Evolutionary conservation across 92 coral and sea anemone species (phyloP).

Genomic region (Phenganax stokvisi): DNA sequence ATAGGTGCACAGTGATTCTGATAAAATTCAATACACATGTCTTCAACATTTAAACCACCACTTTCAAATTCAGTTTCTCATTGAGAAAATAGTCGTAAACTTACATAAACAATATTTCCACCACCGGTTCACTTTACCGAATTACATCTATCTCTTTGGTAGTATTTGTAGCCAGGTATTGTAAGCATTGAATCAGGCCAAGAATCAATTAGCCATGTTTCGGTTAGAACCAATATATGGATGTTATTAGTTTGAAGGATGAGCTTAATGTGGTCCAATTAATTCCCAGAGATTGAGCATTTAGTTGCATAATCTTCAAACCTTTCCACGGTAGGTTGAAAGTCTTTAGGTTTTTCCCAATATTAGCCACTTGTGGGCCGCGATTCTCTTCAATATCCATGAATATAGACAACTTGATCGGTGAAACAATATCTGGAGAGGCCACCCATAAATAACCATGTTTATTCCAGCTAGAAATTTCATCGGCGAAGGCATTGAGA

Average conservation of each 20-base stretch:
- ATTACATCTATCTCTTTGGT: conserved; percentile 38
- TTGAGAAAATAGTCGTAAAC: neutral
- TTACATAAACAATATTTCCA: neutral
- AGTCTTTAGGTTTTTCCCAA: neutral
- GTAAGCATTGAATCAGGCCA: conserved; percentile 41
- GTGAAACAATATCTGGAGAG: neutral
- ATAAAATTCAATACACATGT: neutral
- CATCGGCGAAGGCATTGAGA: neutral
- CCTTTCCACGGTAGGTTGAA: conserved; percentile 34
- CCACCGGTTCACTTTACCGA: neutral
- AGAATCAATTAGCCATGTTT: conserved; percentile 38
- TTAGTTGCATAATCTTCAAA: conserved; percentile 24
- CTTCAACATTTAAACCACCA: neutral
- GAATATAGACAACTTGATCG: neutral
- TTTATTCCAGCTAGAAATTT: neutral
- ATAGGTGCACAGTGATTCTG: neutral
- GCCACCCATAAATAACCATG: neutral
- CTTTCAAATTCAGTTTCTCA: neutral
- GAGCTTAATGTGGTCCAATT: conserved; percentile 34
- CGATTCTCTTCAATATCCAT: neutral
- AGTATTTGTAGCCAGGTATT: conserved; percentile 38
- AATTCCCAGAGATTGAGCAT: conserved; percentile 17
- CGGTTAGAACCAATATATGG: conserved; percentile 32
- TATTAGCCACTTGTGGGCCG: neutral
- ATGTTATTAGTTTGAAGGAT: conserved; percentile 22